Conservation (phyloP, 2,113 vertebrate species). For the Hyla sarda region DNA sequence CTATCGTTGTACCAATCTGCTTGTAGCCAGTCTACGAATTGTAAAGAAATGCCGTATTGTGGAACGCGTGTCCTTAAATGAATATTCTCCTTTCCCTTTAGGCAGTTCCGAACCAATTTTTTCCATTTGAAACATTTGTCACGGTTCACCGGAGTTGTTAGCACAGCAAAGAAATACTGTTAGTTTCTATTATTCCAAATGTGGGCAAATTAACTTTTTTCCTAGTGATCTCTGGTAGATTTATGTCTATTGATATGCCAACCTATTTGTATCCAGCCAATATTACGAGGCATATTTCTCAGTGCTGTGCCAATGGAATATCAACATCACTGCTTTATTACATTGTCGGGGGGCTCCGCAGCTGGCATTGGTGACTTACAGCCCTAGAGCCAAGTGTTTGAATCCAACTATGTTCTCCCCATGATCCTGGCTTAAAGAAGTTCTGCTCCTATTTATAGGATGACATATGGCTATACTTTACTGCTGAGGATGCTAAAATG, state of each 20-base stretch:
- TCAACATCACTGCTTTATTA: background rate
- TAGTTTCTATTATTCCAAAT: conserved; percentile 45
- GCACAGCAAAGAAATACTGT: conserved; percentile 8
- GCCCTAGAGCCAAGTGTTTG: background rate
- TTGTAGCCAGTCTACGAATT: background rate
- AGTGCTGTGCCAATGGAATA: background rate
- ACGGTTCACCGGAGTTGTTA: conserved; percentile 24
- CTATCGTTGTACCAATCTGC: conserved; percentile 17
- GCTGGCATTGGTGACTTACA: background rate
- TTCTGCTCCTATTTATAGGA: background rate
- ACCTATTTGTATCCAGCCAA: background rate
- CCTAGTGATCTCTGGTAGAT: conserved; percentile 25
- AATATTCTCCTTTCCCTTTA: conserved; percentile 15
- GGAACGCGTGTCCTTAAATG: conserved; percentile 27
- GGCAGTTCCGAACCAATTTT: conserved; percentile 27
- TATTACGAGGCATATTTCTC: background rate
- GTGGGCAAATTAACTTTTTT: conserved; percentile 19
- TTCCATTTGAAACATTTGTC: conserved; percentile 37
- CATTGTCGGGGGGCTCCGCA: background rate
- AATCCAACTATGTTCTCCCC: background rate
- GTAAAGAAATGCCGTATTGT: background rate
- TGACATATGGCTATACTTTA: background rate
- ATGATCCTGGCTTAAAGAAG: background rate
- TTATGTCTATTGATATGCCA: conserved; percentile 37
- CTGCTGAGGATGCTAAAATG: background rate